Conservation (phyloP, 2,888 invertebrate genomes). For the Peribatodes rhomboidaria region DNA sequence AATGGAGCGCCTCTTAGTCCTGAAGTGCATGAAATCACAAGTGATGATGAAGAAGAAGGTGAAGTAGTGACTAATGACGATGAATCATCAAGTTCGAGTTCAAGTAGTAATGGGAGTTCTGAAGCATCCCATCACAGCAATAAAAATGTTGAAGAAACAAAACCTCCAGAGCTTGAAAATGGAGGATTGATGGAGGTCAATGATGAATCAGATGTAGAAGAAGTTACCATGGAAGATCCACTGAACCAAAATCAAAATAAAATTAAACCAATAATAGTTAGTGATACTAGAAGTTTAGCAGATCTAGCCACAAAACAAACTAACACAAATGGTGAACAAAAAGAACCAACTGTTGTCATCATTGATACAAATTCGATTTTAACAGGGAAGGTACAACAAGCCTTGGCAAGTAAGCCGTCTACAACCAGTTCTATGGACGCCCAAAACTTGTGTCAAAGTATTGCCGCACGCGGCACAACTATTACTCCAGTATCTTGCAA, state of each 20-base stretch:
- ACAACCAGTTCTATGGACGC: constrained; percentile 65
- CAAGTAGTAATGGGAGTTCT: constrained; percentile 87
- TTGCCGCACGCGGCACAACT: constrained; percentile 85
- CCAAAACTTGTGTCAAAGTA: constrained; percentile 79
- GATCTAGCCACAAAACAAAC: constrained; percentile 89
- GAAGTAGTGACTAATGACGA: constrained; percentile 83
- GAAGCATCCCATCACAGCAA: constrained; percentile 81
- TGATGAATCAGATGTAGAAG: constrained; percentile 62
- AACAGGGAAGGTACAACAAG: constrained; percentile 68
- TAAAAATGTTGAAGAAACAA: constrained; percentile 83
- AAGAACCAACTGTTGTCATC: constrained; percentile 93
- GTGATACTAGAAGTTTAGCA: constrained; percentile 90
- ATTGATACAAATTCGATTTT: constrained; percentile 93
- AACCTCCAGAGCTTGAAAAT: constrained; percentile 84
- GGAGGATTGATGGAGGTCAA: constrained; percentile 60
- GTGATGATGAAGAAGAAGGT: constrained; percentile 86
- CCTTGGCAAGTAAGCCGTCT: constrained; percentile 56
- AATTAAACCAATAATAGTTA: constrained; percentile 88
- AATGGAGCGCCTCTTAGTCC: constrained; percentile 75
- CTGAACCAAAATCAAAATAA: constrained; percentile 76
- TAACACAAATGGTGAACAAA: constrained; percentile 77
- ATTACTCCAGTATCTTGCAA: constrained; percentile 81
- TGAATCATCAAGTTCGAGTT: constrained; percentile 85
- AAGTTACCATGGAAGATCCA: constrained; percentile 90
- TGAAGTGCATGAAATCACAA: constrained; percentile 85